These are phyloP conservation scores for Aspiorhynchus laticeps DNA, from an alignment of 2,113 vertebrate species.

Conservation along the genomic window DNA sequence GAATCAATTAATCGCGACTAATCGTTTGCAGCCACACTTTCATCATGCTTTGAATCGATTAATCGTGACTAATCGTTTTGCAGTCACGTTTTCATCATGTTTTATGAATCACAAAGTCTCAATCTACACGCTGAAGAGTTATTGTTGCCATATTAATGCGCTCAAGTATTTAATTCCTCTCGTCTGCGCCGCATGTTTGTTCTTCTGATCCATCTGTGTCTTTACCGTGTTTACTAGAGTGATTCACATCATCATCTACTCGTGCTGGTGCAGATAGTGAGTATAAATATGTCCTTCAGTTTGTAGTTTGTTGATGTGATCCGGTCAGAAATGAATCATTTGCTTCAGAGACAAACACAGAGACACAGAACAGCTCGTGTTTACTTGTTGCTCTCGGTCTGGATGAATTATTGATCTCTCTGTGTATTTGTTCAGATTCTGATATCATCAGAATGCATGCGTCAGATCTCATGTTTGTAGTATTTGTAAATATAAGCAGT, in stretches of 20 bases:
- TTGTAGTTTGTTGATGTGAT: constrained; percentile 28
- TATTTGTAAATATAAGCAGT: neutral
- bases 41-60: no score
- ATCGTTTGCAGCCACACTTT: no score
- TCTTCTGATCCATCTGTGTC: neutral
- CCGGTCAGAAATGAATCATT: constrained; percentile 38
- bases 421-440: neutral
- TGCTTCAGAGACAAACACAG: neutral
- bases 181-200: neutral
- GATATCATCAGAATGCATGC: neutral
- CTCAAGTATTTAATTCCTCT: neutral
- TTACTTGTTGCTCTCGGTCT: neutral
- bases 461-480: neutral
- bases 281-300: constrained; percentile 20
- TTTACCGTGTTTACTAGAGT: neutral
- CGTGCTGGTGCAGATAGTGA: neutral
- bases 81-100: no score
- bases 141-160: neutral
- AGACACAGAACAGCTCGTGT: neutral
- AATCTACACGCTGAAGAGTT: neutral
- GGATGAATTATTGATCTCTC: neutral
- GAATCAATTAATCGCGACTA: no score
- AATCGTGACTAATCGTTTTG: no score
- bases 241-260: neutral
- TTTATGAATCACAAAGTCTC: neutral